These are phyloP conservation scores for Myathropa florea DNA, from an alignment of 2,888 invertebrate genomes.

Conservation along the genomic window DNA sequence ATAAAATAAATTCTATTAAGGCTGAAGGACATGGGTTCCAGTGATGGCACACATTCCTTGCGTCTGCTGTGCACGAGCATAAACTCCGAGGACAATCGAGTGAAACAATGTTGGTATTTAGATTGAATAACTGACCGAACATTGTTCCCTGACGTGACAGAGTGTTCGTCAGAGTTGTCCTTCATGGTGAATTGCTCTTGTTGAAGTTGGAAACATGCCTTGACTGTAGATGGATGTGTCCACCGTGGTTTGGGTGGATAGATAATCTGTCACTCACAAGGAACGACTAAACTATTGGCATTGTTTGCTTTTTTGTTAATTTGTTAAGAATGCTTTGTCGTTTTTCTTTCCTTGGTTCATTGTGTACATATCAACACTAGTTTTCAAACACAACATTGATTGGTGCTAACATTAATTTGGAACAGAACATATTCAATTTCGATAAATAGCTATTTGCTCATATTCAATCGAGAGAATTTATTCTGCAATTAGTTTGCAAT, in stretches of 20 bases:
- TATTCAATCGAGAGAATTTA: no score
- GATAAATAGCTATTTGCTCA: no score
- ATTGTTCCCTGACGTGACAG: background rate
- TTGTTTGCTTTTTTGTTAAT: no score
- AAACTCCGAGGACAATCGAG: conserved; percentile 10
- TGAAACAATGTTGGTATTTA: conserved; percentile 12
- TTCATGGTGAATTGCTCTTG: background rate
- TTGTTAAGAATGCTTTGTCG: no score
- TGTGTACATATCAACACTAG: no score
- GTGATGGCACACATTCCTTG: background rate
- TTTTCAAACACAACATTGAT: no score
- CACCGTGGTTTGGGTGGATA: background rate
- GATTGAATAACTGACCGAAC: conserved; percentile 6
- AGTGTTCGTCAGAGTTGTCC: background rate
- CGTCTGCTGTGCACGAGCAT: background rate
- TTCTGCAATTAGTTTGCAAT: no score
- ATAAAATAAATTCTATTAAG: conserved; percentile 34
- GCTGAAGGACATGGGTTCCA: conserved; percentile 2
- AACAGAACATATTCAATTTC: no score
- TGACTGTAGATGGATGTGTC: background rate
- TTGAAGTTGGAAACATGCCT: background rate
- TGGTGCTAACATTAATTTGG: no score
- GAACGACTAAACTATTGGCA: no score
- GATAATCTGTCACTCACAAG: background rate
- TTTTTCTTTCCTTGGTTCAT: no score